A percentile compares a stretch with the other conserved stretches of the same genome.
phyloP scores from a whole-genome alignment of 1,140 invertebrate genomes.

The Aphelinus certus region DNA sequence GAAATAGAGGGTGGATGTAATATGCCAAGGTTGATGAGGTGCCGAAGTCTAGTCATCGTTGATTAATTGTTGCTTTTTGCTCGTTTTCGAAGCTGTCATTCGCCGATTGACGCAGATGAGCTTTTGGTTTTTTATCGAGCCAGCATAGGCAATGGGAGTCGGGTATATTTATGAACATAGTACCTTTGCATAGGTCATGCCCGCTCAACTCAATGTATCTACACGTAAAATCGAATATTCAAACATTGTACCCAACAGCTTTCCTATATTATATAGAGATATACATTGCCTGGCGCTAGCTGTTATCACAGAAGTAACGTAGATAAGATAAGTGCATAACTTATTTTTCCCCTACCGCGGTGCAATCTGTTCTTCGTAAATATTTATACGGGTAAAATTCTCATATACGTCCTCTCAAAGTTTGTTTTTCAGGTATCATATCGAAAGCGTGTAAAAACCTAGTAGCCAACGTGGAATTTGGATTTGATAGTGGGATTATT shows the following conservation, averaged over 20 bases:
- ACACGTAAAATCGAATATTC: too few relatives aligned
- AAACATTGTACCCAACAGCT: too few relatives aligned
- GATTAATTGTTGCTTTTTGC: background rate
- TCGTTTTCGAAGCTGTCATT: background rate
- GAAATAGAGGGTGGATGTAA: background rate
- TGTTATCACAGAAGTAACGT: constrained; percentile 18
- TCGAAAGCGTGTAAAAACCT: too few relatives aligned
- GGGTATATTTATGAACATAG: too few relatives aligned
- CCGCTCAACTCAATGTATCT: too few relatives aligned
- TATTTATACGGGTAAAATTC: background rate
- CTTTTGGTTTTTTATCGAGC: too few relatives aligned
- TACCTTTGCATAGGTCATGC: too few relatives aligned
- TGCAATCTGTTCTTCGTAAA: constrained; percentile 20
- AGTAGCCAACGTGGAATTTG: too few relatives aligned
- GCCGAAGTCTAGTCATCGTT: background rate
- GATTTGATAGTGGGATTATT: too few relatives aligned
- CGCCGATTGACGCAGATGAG: background rate
- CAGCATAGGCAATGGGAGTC: too few relatives aligned
- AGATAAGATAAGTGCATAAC: constrained; percentile 25
- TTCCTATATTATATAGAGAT: background rate
- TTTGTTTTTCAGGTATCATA: too few relatives aligned
- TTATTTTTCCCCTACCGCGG: constrained; percentile 7
- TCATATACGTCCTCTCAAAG: too few relatives aligned
- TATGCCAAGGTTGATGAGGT: background rate
- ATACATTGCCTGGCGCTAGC: constrained; percentile 13